Evolutionary conservation across 2,888 invertebrate species (phyloP).

Genomic region (Leucoma salicis): DNA sequence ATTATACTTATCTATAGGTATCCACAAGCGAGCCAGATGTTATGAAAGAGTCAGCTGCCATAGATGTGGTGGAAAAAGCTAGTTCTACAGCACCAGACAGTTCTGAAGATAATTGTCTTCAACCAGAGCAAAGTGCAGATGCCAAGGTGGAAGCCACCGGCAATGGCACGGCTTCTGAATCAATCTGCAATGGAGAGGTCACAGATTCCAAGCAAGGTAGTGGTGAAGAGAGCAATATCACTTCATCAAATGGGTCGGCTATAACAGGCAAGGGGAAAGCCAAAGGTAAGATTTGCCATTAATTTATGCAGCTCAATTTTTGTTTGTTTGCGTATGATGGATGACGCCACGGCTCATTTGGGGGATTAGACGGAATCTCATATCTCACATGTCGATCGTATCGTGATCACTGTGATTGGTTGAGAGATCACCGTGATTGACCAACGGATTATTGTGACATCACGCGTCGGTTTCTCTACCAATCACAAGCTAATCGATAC

Average conservation of each 20-base stretch:
- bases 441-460: no score
- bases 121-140: constrained; percentile 69
- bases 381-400: no score
- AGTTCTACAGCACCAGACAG: constrained; percentile 65
- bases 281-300: no score
- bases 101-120: constrained; percentile 65
- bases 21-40: constrained; percentile 69
- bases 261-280: constrained; percentile 62
- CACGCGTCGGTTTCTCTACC: no score
- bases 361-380: no score
- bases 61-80: constrained; percentile 55
- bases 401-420: no score
- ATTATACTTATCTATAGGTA: no score
- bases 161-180: constrained; percentile 46
- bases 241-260: constrained; percentile 79
- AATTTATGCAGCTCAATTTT: no score
- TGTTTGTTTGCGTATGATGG: no score
- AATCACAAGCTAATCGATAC: no score
- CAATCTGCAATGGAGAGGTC: constrained; percentile 72
- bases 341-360: no score
- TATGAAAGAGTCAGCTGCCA: constrained; percentile 40
- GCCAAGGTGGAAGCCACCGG: constrained; percentile 43
- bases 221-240: constrained; percentile 68
- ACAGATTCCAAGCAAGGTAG: constrained; percentile 67
- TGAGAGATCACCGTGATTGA: no score